Evolutionary conservation across 2,888 invertebrate species (phyloP).

Genomic region (Drosophila anceps): DNA sequence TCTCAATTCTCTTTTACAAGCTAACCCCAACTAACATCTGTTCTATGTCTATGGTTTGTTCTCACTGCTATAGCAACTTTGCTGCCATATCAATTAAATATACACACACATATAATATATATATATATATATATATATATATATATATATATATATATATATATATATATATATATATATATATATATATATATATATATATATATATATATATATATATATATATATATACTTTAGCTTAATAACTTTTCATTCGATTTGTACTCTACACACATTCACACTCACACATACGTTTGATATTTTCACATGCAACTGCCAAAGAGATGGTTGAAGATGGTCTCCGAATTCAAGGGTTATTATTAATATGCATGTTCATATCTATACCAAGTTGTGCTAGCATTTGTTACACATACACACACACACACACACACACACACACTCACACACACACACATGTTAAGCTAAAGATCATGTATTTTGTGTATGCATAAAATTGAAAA

Average conservation of each 20-base stretch:
- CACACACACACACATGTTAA: neutral
- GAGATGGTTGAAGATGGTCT: conserved; percentile 6
- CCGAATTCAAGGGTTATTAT: conserved; percentile 11
- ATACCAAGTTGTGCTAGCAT: neutral
- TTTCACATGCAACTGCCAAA: conserved; percentile 30
- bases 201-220: neutral
- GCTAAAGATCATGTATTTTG: neutral
- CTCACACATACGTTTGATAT: conserved; percentile 5
- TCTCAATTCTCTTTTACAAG: conserved; percentile 3
- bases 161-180: too few species aligned
- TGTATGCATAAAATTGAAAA: neutral
- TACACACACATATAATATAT: neutral
- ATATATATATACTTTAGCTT: conserved; percentile 1
- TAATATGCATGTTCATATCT: conserved; percentile 30
- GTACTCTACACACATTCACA: conserved; percentile 5
- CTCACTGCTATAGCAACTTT: conserved; percentile 8
- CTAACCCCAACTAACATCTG: conserved; percentile 17
- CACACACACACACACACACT: neutral
- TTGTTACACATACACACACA: neutral
- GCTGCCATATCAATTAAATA: conserved; percentile 5
- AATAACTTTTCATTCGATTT: conserved; percentile 2
- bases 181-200: conserved; percentile 4
- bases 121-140: neutral
- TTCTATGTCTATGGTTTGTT: conserved; percentile 11
- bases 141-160: conserved; percentile 1